These are phyloP conservation scores for Catharus fuscescens DNA, from an alignment of 2,113 vertebrate species.

Conservation along the genomic window DNA sequence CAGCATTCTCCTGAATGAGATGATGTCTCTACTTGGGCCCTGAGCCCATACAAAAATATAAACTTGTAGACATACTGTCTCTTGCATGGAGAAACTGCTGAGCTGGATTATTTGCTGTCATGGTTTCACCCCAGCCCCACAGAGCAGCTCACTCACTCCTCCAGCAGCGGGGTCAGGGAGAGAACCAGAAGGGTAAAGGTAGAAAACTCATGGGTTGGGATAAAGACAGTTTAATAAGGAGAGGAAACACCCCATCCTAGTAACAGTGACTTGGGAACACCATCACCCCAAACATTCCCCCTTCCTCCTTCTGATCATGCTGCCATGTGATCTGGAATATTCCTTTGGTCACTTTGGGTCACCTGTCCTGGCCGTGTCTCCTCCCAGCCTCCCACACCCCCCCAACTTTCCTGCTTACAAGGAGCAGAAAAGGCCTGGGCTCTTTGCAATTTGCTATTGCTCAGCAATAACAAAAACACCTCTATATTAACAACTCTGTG, in stretches of 20 bases:
- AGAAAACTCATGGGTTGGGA: background rate
- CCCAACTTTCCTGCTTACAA: background rate
- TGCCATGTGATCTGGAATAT: background rate
- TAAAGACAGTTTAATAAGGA: background rate
- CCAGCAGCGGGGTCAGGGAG: fast-evolving
- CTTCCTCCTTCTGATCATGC: background rate
- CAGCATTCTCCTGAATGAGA: background rate
- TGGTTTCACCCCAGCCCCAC: background rate
- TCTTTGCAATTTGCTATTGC: background rate
- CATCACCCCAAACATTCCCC: fast-evolving
- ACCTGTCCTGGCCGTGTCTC: background rate
- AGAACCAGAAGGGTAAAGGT: background rate
- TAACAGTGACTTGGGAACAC: background rate
- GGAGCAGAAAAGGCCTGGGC: background rate
- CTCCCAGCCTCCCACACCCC: fast-evolving
- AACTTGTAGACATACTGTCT: background rate
- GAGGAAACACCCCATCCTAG: background rate
- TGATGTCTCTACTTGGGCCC: background rate
- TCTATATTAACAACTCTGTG: background rate
- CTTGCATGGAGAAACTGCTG: background rate
- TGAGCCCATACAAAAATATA: background rate
- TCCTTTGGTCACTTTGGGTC: background rate
- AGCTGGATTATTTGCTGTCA: background rate
- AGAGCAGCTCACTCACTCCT: background rate
- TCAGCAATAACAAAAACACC: background rate